phyloP scores from a whole-genome alignment of 2,113 vertebrate species.

The Phalacrocorax pelagicus region DNA sequence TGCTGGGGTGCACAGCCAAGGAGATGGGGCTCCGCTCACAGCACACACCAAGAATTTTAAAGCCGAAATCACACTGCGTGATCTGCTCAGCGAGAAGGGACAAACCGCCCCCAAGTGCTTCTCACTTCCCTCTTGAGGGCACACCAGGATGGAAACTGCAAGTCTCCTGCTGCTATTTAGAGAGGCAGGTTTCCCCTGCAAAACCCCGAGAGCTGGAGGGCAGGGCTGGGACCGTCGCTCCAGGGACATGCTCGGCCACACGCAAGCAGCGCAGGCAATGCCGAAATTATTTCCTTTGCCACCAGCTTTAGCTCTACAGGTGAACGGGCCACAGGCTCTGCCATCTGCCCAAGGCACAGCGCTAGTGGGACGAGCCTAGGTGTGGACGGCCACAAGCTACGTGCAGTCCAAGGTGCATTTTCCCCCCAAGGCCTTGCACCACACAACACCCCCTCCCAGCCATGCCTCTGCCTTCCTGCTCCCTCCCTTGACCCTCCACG shows the following conservation, averaged over 20 bases:
- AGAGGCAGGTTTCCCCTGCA: slow-evolving; percentile 38
- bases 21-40: not conserved
- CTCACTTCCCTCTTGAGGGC: slow-evolving; percentile 48
- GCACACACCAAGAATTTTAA: not conserved
- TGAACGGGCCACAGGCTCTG: fast-evolving
- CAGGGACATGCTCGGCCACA: not conserved
- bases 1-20: fast-evolving
- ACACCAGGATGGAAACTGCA: slow-evolving; percentile 27
- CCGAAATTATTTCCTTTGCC: not conserved
- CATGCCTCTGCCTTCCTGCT: not conserved
- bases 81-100: slow-evolving; percentile 35
- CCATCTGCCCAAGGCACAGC: not conserved
- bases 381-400: not conserved
- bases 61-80: not conserved
- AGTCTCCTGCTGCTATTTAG: slow-evolving; percentile 34
- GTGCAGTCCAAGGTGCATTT: fast-evolving
- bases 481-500: not conserved
- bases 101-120: slow-evolving; percentile 55
- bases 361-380: fast-evolving
- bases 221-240: not conserved
- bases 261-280: not conserved
- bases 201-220: not conserved
- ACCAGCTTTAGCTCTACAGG: not conserved
- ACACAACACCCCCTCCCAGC: not conserved
- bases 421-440: too few species aligned